Conservation (phyloP, 1,140 invertebrate genomes). For the Thalassaphorura encarpata region DNA sequence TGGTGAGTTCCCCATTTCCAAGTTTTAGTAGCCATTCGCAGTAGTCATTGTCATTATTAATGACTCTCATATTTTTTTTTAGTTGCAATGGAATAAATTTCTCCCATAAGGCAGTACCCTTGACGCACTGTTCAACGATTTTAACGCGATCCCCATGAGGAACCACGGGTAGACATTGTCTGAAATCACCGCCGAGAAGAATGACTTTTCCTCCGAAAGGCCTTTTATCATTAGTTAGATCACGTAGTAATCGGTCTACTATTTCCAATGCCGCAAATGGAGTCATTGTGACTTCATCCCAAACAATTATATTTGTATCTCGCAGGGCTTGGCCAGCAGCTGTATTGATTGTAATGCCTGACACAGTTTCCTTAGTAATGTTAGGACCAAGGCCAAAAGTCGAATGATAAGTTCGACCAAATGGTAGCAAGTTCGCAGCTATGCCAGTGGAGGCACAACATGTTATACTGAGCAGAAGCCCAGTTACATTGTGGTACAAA, state of each 20-base stretch:
- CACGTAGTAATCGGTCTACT: constrained; percentile 3
- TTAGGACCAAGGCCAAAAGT: constrained; percentile 11
- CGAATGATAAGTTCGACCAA: constrained; percentile 21
- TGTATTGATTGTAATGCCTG: not conserved
- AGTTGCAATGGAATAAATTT: constrained; percentile 1
- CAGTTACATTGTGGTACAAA: not conserved
- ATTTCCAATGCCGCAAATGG: not conserved
- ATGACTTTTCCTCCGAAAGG: constrained; percentile 20
- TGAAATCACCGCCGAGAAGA: constrained; percentile 24
- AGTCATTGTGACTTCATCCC: constrained; percentile 18
- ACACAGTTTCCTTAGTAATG: not conserved
- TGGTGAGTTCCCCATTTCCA: constrained; percentile 11
- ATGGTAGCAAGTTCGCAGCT: constrained; percentile 18
- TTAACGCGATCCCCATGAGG: constrained; percentile 7
- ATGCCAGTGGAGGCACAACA: constrained; percentile 25
- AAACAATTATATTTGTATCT: constrained; percentile 9
- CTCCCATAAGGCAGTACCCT: too few species aligned
- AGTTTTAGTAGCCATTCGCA: constrained; percentile 9
- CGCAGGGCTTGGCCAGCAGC: not conserved
- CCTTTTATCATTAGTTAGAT: not conserved
- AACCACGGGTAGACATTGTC: constrained; percentile 27
- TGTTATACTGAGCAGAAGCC: not conserved
- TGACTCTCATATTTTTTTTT: constrained; percentile 11
- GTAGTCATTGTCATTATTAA: not conserved
- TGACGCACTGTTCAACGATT: not conserved